Percentiles rank a stretch among this genome's conserved stretches.
Evolutionary conservation across 2,113 vertebrate genomes (phyloP).

Genomic region (Peromyscus californicus): DNA sequence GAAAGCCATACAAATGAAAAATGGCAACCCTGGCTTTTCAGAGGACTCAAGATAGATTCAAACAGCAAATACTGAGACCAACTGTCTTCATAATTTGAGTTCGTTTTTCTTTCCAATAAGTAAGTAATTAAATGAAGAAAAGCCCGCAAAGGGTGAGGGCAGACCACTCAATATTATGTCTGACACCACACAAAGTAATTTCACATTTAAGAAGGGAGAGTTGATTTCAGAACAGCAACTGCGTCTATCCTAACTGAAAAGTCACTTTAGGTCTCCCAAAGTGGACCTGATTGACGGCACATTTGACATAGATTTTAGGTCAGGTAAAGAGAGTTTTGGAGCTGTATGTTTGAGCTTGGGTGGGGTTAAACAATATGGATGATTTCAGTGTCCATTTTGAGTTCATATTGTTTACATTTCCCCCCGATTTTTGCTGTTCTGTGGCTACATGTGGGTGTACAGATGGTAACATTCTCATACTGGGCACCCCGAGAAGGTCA

Average conservation of each 20-base stretch:
- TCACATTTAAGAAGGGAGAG: background rate
- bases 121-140: conserved; percentile 61
- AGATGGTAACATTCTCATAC: conserved; percentile 75
- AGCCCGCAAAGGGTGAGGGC: background rate
- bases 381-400: background rate
- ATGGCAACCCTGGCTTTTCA: conserved; percentile 47
- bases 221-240: background rate
- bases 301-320: conserved; percentile 17
- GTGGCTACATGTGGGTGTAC: background rate
- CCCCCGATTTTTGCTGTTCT: background rate
- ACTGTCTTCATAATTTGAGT: conserved; percentile 22
- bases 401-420: background rate
- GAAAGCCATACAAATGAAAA: background rate
- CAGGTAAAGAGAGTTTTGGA: background rate
- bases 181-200: conserved; percentile 5
- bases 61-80: conserved; percentile 56
- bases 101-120: conserved; percentile 31
- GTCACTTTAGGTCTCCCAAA: background rate
- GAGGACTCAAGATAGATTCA: conserved; percentile 61
- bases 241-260: background rate
- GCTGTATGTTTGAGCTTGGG: background rate
- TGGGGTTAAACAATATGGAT: conserved; percentile 10
- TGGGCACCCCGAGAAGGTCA: conserved; percentile 71
- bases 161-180: conserved; percentile 28
- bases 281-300: background rate